Evolutionary conservation across 2,113 vertebrate species (phyloP).

Genomic region (Psilopsiagon aymara): DNA sequence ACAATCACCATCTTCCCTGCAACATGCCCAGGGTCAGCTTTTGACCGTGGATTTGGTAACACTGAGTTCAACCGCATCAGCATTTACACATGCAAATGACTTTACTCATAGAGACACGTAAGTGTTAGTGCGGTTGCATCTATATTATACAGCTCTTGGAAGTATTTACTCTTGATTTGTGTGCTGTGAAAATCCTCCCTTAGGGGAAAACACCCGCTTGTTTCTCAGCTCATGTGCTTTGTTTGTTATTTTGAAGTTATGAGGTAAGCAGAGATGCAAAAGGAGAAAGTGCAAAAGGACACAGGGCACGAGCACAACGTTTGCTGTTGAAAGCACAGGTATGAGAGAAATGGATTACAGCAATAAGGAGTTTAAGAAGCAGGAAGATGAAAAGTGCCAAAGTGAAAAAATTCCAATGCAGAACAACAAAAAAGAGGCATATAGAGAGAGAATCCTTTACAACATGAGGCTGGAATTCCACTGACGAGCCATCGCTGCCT

Average conservation of each 20-base stretch:
- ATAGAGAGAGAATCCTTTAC: neutral
- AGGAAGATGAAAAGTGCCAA: neutral
- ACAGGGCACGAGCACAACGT: fast-evolving
- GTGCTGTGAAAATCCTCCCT: neutral
- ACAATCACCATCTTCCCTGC: neutral
- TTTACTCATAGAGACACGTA: fast-evolving
- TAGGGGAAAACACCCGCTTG: neutral
- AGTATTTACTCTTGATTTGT: neutral
- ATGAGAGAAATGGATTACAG: neutral
- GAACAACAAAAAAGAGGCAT: neutral
- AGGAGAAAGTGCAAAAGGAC: too few relatives aligned
- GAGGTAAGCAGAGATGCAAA: neutral
- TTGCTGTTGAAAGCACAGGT: fast-evolving
- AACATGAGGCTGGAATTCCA: neutral
- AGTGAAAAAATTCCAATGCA: neutral
- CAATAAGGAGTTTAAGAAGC: neutral
- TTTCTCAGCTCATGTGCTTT: neutral
- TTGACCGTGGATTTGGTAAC: neutral
- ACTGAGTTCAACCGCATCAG: neutral
- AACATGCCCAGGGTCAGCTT: neutral
- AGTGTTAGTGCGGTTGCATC: neutral
- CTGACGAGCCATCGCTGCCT: fast-evolving
- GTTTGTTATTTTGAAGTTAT: neutral
- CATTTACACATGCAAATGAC: neutral
- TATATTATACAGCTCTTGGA: neutral